Base-by-base conservation (phyloP, 2,797 vertebrate species). In the Lacerta bilineata region DNA sequence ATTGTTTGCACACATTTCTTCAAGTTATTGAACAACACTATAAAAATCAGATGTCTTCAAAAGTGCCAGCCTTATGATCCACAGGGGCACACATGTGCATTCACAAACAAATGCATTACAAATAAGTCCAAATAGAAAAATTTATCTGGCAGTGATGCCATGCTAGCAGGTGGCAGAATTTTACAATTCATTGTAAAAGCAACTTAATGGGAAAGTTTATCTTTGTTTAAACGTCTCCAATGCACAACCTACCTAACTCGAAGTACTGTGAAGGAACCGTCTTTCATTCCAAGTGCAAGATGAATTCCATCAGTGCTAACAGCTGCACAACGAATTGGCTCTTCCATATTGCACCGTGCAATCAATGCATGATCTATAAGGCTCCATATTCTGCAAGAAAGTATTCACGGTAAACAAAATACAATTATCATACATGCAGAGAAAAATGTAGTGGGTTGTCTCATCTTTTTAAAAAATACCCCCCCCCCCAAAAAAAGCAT, bases 311-410 rank as follows among this genome's bases (percentile, higher is more conserved):
- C 99, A 2, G 97, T 98, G 94, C 98, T 99, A 46, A 99, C 98
- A 0, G 99, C 99, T 0, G 98, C 99, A 95, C 98, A 99, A 93
- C 99, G 98, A 88, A 99, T 98, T 1, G 99, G 98, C 83, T 99
- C 99, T 94, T 99, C 99, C 99, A 99, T 99, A 93, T 99, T 99
- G 95, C 99, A 99, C 84, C 99, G 98, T 81, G 99, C 99, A 92
- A 99, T 99, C 92, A 99, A 95, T 0, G 99, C 98, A 41, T 99
- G 99, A 95, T 99, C 99, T 91, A 99, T 98, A 61, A 99, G 98
- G 95, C 98, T 99, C 99, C 99, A 99, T 95, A 99, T 98, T 94
- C 99, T 99, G 92, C 89, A 93, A 93, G 79, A 72, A 95, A 93
- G 86, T 41, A 80, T 86, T 86, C 75, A 92, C 89, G 93, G 83